A percentile compares a stretch with the other conserved stretches of the same genome.
Evolutionary conservation across 2,113 vertebrate genomes (phyloP).

Genomic region (Misgurnus anguillicaudatus): DNA sequence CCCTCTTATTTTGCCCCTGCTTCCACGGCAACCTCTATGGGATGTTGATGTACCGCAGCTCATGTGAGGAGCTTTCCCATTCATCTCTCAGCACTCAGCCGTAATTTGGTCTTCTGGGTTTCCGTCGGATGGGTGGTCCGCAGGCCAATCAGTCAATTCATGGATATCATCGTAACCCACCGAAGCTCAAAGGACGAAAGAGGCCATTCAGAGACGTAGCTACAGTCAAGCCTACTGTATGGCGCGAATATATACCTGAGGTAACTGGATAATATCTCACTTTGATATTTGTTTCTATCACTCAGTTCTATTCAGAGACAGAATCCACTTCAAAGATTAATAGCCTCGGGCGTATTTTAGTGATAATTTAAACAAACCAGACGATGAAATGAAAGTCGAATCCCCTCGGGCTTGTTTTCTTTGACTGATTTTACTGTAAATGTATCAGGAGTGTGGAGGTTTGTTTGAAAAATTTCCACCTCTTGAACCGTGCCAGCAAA

Average conservation of each 20-base stretch:
- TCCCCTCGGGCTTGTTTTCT: slow-evolving; percentile 34
- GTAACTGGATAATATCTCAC: not conserved
- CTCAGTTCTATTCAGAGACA: slow-evolving; percentile 14
- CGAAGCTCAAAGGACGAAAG: slow-evolving; percentile 8
- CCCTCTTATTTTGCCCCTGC: slow-evolving; percentile 37
- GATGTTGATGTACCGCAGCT: slow-evolving; percentile 38
- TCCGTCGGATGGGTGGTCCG: slow-evolving; percentile 37
- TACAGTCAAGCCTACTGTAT: not conserved
- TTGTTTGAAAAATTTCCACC: slow-evolving; percentile 35
- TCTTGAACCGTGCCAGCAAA: slow-evolving; percentile 28
- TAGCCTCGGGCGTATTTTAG: slow-evolving; percentile 3
- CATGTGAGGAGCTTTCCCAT: slow-evolving; percentile 37
- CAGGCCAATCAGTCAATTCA: slow-evolving; percentile 23
- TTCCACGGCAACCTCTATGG: slow-evolving; percentile 39
- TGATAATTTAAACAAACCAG: slow-evolving; percentile 12
- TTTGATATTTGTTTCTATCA: slow-evolving; percentile 33
- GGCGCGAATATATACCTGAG: not conserved
- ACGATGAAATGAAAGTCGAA: slow-evolving; percentile 32
- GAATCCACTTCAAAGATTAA: slow-evolving; percentile 23
- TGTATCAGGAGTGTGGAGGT: slow-evolving; percentile 36
- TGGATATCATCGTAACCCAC: slow-evolving; percentile 27
- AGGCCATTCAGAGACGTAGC: slow-evolving; percentile 15
- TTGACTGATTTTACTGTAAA: slow-evolving; percentile 31
- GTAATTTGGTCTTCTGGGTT: slow-evolving; percentile 52
- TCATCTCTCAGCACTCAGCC: slow-evolving; percentile 50